Evolutionary conservation across 2,888 invertebrate species (phyloP), one percentile per base, ranked within the genome.

Genomic region (Lithophane leautieri): DNA sequence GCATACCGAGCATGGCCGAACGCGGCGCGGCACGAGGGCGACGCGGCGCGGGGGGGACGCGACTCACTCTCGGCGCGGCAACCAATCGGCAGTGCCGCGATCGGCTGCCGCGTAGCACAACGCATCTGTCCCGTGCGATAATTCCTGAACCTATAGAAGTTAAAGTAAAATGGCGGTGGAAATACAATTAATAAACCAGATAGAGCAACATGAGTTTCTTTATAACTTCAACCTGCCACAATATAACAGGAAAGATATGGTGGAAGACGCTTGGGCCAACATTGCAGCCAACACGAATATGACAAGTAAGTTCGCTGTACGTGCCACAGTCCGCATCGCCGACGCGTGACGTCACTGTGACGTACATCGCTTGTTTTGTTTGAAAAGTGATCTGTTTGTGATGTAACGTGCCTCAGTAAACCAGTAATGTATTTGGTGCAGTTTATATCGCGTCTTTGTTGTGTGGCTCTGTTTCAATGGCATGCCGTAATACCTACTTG

Each of bases 241-340:
- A 58, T 91, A 91, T 68, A 91, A 90, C 72, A 86, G 90, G 22
- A 91, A 91, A 73, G 91, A 91, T 67, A 76, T 90, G 62, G 82
- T 87, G 0, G 91, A 91, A 16, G 90, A 90, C 40, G 90, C 90
- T 40, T 91, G 91, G 91, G 70, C 80, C 7, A 86, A 82, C 56
- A 88, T 91, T 54, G 88, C 91, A 40, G 76, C 73, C 7, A 89
- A 81, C 56, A 87, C 85, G 40, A 86, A 89, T 66, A 81, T 91
- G 71, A 79, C 90, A 79, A 86, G 91, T 91, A 76, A 89, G 86
- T 82, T 76, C 65, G 50, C 62, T 82, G 76, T 79, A 79, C 63
- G 61, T 61, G 67, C 40, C 40, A 60, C 25, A 22, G 63, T 54
- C 54, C 52, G 76, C 44, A 70, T 58, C 70, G 60, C 47, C 40